Base-by-base conservation (phyloP, 2,888 invertebrate genomes). In the Atherix ibis region DNA sequence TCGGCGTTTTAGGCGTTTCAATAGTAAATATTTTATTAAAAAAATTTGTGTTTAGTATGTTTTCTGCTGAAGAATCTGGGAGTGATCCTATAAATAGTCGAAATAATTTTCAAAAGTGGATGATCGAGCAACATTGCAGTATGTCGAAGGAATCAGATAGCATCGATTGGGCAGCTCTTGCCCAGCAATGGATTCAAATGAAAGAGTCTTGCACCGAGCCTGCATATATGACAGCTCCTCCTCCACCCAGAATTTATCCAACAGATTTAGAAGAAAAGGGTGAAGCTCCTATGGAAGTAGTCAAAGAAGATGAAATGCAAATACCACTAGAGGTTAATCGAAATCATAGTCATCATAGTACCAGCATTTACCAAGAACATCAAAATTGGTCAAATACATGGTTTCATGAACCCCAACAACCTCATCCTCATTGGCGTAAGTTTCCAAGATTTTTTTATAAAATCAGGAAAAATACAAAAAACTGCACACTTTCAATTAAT, bases 111-210 rank as follows among this genome's bases (percentile, higher is more conserved):
- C 41, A 76, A 49, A 75, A 80, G 52, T 85, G 84, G 82, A 81
- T 84, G 63, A 18, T 26, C 84, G 83, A 39, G 70, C 76, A 34
- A 73, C 78, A 32, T 85, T 81, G 30, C 18, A 34, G 19, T 28
- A n/a, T 18, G 13, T 14, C 27, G 4, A 28, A 29, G 22, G 34
- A 34, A 16, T 29, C 85, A 82, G 54, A n/a, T n/a, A 73, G 81
- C 63, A 92, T 94, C 39, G 94, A 95, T 60, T 95, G 95, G 94
- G 94, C 92, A 9, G 79, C 87, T 18, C 66, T 95, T 50, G 94
- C 94, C 17, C 91, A 94, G 54, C 92, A 94, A 71, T 94, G 95
- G 94, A 94, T 95, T 46, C 84, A 84, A 56, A 89, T 89, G 88
- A 87, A 89, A 54, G 83, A 84, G 18, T 38, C 37, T 4, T 32